Percentiles rank a stretch among this genome's conserved stretches.
Evolutionary conservation across 2,888 invertebrate genomes (phyloP).

Genomic region (Theodoxus fluviatilis): DNA sequence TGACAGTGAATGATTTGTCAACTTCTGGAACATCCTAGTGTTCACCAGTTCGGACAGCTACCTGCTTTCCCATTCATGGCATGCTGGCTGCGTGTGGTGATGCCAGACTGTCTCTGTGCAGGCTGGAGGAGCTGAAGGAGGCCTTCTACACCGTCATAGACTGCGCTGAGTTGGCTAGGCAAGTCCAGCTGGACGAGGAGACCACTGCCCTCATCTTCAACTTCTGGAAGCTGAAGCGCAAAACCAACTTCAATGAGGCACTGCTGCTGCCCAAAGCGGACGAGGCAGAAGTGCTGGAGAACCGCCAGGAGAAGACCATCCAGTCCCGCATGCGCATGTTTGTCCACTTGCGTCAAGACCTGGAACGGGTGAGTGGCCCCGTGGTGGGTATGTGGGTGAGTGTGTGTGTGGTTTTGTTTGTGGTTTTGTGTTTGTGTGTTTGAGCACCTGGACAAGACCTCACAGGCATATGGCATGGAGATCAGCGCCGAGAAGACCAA

Average conservation of each 20-base stretch:
- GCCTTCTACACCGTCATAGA: constrained; percentile 92
- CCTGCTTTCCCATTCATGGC: too few species aligned
- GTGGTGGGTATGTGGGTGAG: neutral
- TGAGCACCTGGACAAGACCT: too few species aligned
- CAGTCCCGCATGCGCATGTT: constrained; percentile 92
- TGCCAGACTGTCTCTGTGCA: constrained; percentile 54
- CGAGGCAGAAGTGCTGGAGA: constrained; percentile 82
- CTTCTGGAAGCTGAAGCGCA: constrained; percentile 95
- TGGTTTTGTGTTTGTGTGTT: too few species aligned
- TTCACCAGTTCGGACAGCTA: too few species aligned
- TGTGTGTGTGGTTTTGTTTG: neutral
- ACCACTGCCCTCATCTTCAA: constrained; percentile 87
- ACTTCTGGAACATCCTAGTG: too few species aligned
- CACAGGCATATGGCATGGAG: too few species aligned
- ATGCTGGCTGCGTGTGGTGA: too few species aligned
- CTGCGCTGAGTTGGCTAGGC: constrained; percentile 69
- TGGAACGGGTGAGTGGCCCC: constrained; percentile 78
- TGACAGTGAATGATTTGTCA: too few species aligned
- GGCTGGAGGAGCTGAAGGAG: constrained; percentile 88
- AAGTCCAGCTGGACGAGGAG: constrained; percentile 81
- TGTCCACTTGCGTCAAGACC: constrained; percentile 91
- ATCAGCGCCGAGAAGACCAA: too few species aligned
- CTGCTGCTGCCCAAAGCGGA: constrained; percentile 85
- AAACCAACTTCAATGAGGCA: constrained; percentile 78
- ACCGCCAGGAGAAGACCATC: constrained; percentile 82